These are phyloP conservation scores for Trissoscelio sp. DNA, from an alignment of 2,888 invertebrate species.

Conservation along the genomic window DNA sequence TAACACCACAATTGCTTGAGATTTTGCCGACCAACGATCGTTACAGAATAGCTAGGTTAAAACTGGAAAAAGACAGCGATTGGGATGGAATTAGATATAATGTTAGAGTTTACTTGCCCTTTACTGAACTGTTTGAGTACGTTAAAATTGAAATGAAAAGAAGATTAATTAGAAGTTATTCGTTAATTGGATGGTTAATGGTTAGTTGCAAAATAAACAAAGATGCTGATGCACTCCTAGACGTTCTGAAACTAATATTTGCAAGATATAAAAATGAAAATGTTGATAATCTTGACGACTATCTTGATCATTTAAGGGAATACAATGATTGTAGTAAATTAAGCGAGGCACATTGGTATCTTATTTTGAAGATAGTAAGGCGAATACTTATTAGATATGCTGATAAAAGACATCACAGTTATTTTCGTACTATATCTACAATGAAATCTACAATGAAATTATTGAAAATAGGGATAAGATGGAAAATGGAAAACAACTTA, in stretches of 20 bases:
- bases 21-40: constrained; percentile 74
- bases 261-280: constrained; percentile 75
- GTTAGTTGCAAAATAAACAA: constrained; percentile 77
- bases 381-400: too few species aligned
- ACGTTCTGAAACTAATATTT: constrained; percentile 66
- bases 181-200: constrained; percentile 74
- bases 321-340: too few species aligned
- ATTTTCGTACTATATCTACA: too few species aligned
- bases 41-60: too few species aligned
- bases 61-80: not conserved
- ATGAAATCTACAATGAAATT: too few species aligned
- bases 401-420: constrained; percentile 64
- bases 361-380: constrained; percentile 75
- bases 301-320: constrained; percentile 47
- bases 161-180: constrained; percentile 63
- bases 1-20: constrained; percentile 62
- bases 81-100: constrained; percentile 10
- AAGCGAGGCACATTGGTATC: constrained; percentile 73
- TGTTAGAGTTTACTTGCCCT: constrained; percentile 77
- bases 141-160: constrained; percentile 73
- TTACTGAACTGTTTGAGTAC: constrained; percentile 70
- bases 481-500: constrained; percentile 57
- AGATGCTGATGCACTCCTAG: constrained; percentile 73
- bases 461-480: too few species aligned
- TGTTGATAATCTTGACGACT: too few species aligned